Conservation (phyloP, 2,888 invertebrate genomes). For the Lomographa bimaculata region DNA sequence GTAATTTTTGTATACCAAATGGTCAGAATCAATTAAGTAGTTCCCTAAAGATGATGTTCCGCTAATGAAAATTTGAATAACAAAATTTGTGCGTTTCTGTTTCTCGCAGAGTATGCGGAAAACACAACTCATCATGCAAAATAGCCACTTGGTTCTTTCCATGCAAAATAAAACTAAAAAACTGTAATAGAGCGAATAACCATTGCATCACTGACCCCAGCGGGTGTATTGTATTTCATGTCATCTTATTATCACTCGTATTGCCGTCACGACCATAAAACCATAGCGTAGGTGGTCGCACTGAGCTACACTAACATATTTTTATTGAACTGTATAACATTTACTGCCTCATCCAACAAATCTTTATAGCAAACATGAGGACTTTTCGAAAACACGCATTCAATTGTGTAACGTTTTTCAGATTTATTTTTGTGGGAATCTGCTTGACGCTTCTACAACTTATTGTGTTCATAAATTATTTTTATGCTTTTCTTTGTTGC, state of each 20-base stretch:
- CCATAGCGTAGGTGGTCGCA: constrained; percentile 64
- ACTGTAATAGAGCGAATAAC: constrained; percentile 8
- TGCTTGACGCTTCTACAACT: constrained; percentile 30
- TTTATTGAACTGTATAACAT: constrained; percentile 70
- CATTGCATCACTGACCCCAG: constrained; percentile 24
- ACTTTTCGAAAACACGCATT: constrained; percentile 48
- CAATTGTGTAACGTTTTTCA: constrained; percentile 45
- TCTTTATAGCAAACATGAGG: constrained; percentile 54
- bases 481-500: constrained; percentile 29
- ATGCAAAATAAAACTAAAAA: constrained; percentile 1
- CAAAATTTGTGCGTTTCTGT: no score
- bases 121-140: no score
- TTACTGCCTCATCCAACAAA: constrained; percentile 64
- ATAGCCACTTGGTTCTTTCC: no score
- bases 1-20: no score
- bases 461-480: constrained; percentile 33
- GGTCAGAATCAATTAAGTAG: no score
- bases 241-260: constrained; percentile 44
- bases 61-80: no score
- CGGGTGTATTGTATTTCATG: constrained; percentile 48
- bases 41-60: no score
- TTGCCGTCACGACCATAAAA: constrained; percentile 55
- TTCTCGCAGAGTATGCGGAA: no score
- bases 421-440: constrained; percentile 42
- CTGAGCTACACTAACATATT: constrained; percentile 64